Evolutionary conservation across 1,140 invertebrate species (phyloP), one percentile per base, ranked within the genome.

Genomic region (Zaprionus taronus): DNA sequence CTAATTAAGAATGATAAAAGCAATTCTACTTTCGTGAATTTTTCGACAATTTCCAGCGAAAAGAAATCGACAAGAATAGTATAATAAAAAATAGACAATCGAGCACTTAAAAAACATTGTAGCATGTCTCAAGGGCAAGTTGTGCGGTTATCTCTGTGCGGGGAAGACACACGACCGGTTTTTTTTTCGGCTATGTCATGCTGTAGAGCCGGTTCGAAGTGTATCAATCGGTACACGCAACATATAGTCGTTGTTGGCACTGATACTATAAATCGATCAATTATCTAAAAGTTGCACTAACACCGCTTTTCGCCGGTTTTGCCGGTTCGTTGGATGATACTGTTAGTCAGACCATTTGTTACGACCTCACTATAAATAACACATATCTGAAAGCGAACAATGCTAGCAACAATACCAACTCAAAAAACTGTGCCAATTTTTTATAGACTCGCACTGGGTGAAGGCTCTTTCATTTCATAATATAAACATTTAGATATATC

Each of bases 381-480:
- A 47, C n/a, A 85, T 85, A 81, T 62, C 78, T 31, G 20, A 76
- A 38, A 49, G 68, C n/a, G 47, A 49, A 72, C 38, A 63, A 44
- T 28, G 49, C 61, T 0, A 44, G 17, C 15, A 49, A 72, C 38
- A 63, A 44, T 28, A 55, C 61, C 0, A 44, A 44, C 15, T 9
- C 22, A 68, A 12, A 74, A 83, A 86, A 72, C 57, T 83, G 77
- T 83, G 81, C 67, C 72, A 89, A 84, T 79, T 82, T 66, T 70
- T 51, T 53, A 60, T 65, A 77, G 58, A 71, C 34, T 56, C 56
- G 69, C 72, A 89, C 57, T 89, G 77, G 85, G 85, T 89, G 85
- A 89, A 89, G 85, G 85, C 53, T 89, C 83, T 82, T 77, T 89
- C 20, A 24, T 49, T 56, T 65, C 38, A 80, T 62, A 72, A 82